These are phyloP conservation scores for Oryctolagus cuniculus DNA, from an alignment of 2,113 vertebrate species.

Conservation along the genomic window mOryCun1.1 NC_091440.1:130406001-130406500, in stretches of 20 bases:
- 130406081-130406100: conserved; percentile 35
- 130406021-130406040: neutral
- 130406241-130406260: neutral
- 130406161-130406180: conserved; percentile 24
- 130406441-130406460: too few species aligned
- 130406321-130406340: too few species aligned
- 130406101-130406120: neutral
- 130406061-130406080: conserved; percentile 25
- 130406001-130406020: neutral
- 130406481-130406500: too few species aligned
- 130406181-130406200: neutral
- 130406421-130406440: too few species aligned
- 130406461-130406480: too few species aligned
- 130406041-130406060: conserved; percentile 10
- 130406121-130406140: conserved; percentile 10
- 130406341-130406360: too few species aligned
- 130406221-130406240: neutral
- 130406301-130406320: neutral
- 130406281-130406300: neutral
- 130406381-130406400: too few species aligned
- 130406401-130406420: too few species aligned
- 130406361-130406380: too few species aligned
- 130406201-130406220: conserved; percentile 41
- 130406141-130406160: conserved; percentile 8
- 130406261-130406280: neutral